Conservation (phyloP, 2,113 vertebrate species). For the Gracilinanus agilis region DNA sequence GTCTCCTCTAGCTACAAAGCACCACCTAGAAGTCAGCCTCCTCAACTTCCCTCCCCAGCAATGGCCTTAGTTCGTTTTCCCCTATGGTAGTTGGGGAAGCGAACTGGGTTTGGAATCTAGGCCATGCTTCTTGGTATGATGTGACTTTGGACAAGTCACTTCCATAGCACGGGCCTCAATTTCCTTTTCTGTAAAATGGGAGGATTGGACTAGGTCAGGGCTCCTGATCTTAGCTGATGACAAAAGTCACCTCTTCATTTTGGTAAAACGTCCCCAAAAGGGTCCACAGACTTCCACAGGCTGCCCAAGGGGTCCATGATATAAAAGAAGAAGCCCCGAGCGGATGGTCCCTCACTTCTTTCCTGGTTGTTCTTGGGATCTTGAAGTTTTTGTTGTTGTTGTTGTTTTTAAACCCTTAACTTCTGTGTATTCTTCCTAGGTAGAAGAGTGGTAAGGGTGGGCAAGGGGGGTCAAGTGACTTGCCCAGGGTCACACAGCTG, state of each 20-base stretch:
- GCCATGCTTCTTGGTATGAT: neutral
- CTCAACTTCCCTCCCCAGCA: neutral
- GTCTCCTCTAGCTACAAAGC: neutral
- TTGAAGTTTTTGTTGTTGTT: neutral
- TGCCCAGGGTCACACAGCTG: too few species aligned
- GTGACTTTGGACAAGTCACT: neutral
- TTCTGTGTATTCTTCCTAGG: too few species aligned
- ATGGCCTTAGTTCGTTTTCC: neutral
- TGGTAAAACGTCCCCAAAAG: neutral
- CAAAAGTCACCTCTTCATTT: neutral
- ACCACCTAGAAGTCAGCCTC: neutral
- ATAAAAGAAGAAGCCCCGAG: neutral
- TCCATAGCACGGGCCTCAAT: neutral
- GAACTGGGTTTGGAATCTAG: neutral
- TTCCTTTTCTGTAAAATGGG: neutral
- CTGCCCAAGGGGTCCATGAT: neutral
- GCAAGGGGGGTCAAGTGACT: too few species aligned
- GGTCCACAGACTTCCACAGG: neutral
- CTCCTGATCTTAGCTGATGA: neutral
- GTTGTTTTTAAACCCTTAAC: too few species aligned
- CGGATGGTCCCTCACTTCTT: neutral
- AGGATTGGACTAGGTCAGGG: neutral
- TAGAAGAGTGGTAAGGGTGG: too few species aligned
- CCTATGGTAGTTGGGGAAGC: neutral
- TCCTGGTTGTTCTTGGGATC: neutral